Percentiles rank a stretch among this genome's conserved stretches.
phyloP scores from a whole-genome alignment of 2,797 vertebrate species.

The Malurus leucopterus region DNA sequence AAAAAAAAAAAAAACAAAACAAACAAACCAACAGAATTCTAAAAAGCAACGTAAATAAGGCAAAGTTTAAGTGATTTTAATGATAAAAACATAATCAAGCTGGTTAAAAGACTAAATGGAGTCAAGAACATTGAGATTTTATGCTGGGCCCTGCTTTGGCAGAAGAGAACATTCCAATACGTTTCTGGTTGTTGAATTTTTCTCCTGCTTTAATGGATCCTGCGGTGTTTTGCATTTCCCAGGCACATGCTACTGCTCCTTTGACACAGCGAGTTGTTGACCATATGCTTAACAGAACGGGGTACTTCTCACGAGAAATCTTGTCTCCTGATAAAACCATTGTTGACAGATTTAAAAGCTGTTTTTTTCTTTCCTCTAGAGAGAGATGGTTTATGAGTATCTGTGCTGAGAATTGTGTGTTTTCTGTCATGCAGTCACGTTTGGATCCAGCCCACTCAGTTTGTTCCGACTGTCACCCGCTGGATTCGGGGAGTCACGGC shows the following conservation, averaged over 20 bases:
- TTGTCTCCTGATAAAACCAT: neutral
- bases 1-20: neutral
- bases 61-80: neutral
- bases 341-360: neutral
- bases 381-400: neutral
- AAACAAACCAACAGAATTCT: neutral
- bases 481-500: neutral
- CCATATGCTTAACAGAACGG: constrained; percentile 21
- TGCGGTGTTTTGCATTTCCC: neutral
- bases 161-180: neutral
- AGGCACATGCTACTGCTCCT: neutral
- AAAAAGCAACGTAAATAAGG: neutral
- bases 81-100: neutral
- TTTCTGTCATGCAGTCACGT: neutral
- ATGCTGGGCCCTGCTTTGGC: neutral
- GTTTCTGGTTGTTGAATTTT: neutral
- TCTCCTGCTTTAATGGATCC: neutral
- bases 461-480: constrained; percentile 15
- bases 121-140: neutral
- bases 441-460: neutral
- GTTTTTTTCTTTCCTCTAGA: neutral
- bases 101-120: neutral
- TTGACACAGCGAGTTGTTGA: constrained; percentile 33
- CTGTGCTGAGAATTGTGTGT: neutral
- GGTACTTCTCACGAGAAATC: neutral